Evolutionary conservation across 2,888 invertebrate genomes (phyloP), one percentile per base, ranked within the genome.

Genomic region (Pheosia tremula): DNA sequence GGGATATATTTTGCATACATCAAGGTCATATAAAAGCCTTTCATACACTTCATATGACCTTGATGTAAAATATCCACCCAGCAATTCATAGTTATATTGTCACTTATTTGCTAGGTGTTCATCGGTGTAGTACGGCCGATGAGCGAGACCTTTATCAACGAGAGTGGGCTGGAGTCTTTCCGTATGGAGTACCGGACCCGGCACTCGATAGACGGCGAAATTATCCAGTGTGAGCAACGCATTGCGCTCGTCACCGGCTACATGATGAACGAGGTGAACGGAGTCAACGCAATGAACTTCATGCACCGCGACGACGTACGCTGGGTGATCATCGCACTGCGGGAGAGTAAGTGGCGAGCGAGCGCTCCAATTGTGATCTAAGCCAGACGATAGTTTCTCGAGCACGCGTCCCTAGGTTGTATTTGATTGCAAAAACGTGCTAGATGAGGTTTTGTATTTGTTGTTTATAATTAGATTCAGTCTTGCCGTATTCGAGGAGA

Each of bases 171-270:
- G 58, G 90, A 91, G 59, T 72, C 82, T 1, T 87, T 81, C 75
- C 95, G 95, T 62, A 96, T 98, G 91, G 98, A 98, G 84, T 98
- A 98, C 86, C 95, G 97, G 61, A 98, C 98, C 0, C 95, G 98
- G 59, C 98, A 98, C 89, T 94, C 97, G 45, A 95, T 98, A 56
- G 98, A 98, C 85, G 98, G 98, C 0, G 95, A 96, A 67, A 98
- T 98, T 63, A 96, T 98, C 59, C 97, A 96, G 80, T 97, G 97
- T 81, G 98, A 98, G 84, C 97, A 98, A 78, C 95, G 98, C 76
- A 97, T 98, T 72, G 96, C 98, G 0, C 94, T 97, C 57, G 96
- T 98, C n/a, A 97, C 98, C 41, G 98, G 98, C 2, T 98, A 97
- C 85, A 95, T 98, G 96, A 96, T 96, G 0, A 96, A 96, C 66